Conservation (phyloP, 2,888 invertebrate species). For the Mythimna impura region DNA sequence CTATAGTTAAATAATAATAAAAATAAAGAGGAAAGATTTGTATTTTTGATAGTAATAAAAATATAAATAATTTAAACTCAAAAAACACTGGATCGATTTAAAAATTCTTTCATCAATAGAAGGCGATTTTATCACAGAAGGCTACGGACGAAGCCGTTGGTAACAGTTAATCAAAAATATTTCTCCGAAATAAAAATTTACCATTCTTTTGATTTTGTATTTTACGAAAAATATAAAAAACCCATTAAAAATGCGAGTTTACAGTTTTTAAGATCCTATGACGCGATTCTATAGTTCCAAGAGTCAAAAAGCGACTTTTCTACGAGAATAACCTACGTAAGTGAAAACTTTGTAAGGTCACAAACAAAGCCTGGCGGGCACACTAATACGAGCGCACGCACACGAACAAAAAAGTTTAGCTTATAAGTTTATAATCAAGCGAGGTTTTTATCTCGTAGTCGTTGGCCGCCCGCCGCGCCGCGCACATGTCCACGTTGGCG, state of each 20-base stretch:
- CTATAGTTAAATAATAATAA: too few relatives aligned
- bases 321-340: conserved; percentile 67
- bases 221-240: not conserved
- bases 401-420: conserved; percentile 89
- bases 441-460: conserved; percentile 90
- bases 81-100: too few relatives aligned
- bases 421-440: conserved; percentile 90
- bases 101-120: too few relatives aligned
- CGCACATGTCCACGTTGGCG: conserved; percentile 83
- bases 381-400: conserved; percentile 84
- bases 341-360: conserved; percentile 88
- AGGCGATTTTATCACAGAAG: not conserved
- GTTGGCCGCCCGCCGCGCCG: conserved; percentile 85
- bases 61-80: too few relatives aligned
- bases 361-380: conserved; percentile 84
- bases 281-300: conserved; percentile 34
- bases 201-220: not conserved
- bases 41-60: too few relatives aligned
- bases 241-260: conserved; percentile 2
- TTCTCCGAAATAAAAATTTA: not conserved
- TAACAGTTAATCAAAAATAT: not conserved
- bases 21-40: too few relatives aligned
- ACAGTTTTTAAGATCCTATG: conserved; percentile 18
- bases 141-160: too few relatives aligned
- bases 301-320: conserved; percentile 53